These are phyloP conservation scores for Bombus breviceps DNA, from an alignment of 1,140 invertebrate genomes.

Conservation along the genomic window DNA sequence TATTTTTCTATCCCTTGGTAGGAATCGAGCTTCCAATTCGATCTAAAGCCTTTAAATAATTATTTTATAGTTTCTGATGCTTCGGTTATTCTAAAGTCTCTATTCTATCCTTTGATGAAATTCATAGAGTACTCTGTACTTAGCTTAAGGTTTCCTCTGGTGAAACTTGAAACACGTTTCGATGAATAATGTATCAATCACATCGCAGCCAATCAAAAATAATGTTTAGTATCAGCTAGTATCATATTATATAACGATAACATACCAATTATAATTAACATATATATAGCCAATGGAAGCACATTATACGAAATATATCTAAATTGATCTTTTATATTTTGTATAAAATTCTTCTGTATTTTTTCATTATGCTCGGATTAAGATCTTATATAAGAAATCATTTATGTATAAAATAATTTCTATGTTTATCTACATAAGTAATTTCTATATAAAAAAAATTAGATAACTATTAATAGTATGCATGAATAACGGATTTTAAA, in stretches of 20 bases:
- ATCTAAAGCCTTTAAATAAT: constrained; percentile 28
- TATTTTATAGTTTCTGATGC: constrained; percentile 1
- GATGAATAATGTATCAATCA: background rate
- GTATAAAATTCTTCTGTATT: background rate
- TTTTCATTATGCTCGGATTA: background rate
- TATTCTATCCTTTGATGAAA: background rate
- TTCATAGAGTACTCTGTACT: background rate
- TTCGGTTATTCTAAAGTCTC: background rate
- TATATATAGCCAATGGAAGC: background rate
- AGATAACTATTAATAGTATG: background rate
- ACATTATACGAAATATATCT: background rate
- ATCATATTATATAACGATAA: constrained; percentile 24
- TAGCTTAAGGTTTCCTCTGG: constrained; percentile 16
- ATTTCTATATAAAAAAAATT: background rate
- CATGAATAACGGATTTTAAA: background rate
- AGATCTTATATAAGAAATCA: background rate
- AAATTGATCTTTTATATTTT: background rate
- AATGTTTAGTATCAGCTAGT: background rate
- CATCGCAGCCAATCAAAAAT: background rate
- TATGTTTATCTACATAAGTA: too few species aligned
- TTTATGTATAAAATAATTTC: background rate
- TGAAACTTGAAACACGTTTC: background rate
- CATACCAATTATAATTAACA: background rate
- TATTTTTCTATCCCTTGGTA: constrained; percentile 47
- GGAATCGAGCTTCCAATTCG: constrained; percentile 42